phyloP scores from a whole-genome alignment of 2,888 invertebrate species.

The Anoncus sp. region DNA sequence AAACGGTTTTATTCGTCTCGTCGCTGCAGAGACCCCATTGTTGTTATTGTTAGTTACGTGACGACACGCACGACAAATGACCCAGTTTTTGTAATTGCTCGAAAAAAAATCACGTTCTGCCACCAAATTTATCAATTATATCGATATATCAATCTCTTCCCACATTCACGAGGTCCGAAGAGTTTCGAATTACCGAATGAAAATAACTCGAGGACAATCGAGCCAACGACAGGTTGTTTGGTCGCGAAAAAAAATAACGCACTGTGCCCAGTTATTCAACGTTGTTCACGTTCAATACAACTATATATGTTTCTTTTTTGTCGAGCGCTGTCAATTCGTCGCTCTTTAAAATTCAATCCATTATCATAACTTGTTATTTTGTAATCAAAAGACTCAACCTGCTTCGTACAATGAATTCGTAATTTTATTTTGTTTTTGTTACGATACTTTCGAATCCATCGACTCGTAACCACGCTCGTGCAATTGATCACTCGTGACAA shows the following conservation, averaged over 20 bases:
- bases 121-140: too few species aligned
- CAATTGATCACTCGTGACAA: slow-evolving; percentile 42
- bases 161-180: too few species aligned
- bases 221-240: too few species aligned
- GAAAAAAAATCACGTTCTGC: too few species aligned
- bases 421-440: slow-evolving; percentile 26
- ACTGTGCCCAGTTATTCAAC: slow-evolving; percentile 9
- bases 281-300: slow-evolving; percentile 22
- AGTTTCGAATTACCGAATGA: too few species aligned
- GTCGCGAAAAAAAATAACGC: slow-evolving; percentile 26
- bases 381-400: slow-evolving; percentile 55
- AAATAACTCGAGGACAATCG: too few species aligned
- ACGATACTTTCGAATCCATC: slow-evolving; percentile 40
- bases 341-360: slow-evolving; percentile 35
- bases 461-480: slow-evolving; percentile 48
- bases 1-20: not conserved
- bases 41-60: too few species aligned
- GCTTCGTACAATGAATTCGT: slow-evolving; percentile 54
- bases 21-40: too few species aligned
- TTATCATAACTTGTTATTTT: slow-evolving; percentile 29
- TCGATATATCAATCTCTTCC: too few species aligned
- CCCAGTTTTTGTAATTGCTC: too few species aligned
- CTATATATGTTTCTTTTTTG: slow-evolving; percentile 24
- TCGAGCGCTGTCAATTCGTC: slow-evolving; percentile 28
- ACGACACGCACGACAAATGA: too few species aligned